phyloP scores from a whole-genome alignment of 2,113 vertebrate genomes.

The Sphaerodactylus townsendi region DNA sequence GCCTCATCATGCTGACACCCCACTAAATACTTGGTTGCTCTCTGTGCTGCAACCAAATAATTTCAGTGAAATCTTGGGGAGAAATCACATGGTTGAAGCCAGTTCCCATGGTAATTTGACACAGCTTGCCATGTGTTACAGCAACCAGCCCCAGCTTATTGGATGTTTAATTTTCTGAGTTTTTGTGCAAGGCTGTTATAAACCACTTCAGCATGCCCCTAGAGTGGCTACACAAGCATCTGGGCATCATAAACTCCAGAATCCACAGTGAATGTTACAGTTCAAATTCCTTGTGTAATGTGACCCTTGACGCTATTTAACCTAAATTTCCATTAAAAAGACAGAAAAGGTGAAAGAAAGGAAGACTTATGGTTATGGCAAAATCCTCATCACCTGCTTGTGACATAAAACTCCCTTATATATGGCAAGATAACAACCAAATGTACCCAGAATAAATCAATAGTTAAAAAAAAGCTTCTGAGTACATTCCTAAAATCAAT shows the following conservation, averaged over 20 bases:
- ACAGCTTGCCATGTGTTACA: neutral
- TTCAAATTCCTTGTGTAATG: neutral
- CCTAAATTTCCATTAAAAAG: neutral
- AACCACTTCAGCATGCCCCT: neutral
- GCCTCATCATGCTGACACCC: neutral
- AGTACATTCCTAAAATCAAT: neutral
- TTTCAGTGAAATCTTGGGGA: neutral
- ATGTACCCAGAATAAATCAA: neutral
- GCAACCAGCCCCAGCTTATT: neutral
- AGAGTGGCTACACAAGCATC: neutral
- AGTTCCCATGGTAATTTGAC: neutral
- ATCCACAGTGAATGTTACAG: neutral
- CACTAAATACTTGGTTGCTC: neutral
- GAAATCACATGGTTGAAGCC: neutral
- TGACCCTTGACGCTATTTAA: conserved; percentile 8
- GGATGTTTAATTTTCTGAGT: neutral
- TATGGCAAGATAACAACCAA: neutral
- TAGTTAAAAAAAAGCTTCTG: neutral
- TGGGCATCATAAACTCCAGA: neutral
- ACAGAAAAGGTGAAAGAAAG: neutral
- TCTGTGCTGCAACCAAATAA: neutral
- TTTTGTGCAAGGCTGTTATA: neutral
- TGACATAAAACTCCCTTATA: neutral
- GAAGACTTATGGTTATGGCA: neutral
- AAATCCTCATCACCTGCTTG: neutral